Conservation (phyloP, 2,797 vertebrate species). For the Urocyon cinereoargenteus region DNA sequence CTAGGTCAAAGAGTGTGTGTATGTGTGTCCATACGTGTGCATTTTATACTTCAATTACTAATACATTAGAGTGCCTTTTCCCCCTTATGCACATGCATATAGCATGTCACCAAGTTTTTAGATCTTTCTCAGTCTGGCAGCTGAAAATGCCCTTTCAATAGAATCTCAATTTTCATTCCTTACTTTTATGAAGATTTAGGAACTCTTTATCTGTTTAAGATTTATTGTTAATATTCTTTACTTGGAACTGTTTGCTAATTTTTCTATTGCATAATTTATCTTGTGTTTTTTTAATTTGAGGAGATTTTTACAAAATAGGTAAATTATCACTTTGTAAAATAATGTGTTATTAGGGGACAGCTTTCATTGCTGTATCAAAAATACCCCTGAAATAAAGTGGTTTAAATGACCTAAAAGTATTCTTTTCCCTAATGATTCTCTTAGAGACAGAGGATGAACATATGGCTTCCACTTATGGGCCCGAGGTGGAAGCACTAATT, state of each 20-base stretch:
- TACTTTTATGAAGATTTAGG: not conserved
- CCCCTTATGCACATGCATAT: not conserved
- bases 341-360: not conserved
- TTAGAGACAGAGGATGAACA: not conserved
- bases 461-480: not conserved
- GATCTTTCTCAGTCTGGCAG: not conserved
- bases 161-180: slow-evolving; percentile 8
- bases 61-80: not conserved
- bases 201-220: not conserved
- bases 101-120: not conserved
- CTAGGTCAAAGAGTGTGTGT: not conserved
- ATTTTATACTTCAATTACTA: not conserved
- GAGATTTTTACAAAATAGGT: not conserved
- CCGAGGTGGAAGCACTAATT: not conserved
- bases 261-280: not conserved
- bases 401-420: not conserved
- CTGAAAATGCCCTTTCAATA: not conserved
- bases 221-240: slow-evolving; percentile 20
- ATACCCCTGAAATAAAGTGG: not conserved
- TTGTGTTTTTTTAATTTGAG: not conserved
- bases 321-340: not conserved
- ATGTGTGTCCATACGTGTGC: not conserved
- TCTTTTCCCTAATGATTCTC: not conserved
- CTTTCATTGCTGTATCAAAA: not conserved
- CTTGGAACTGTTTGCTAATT: not conserved